phyloP scores from a whole-genome alignment of 2,113 vertebrate genomes.

The Proteles cristata region DNA sequence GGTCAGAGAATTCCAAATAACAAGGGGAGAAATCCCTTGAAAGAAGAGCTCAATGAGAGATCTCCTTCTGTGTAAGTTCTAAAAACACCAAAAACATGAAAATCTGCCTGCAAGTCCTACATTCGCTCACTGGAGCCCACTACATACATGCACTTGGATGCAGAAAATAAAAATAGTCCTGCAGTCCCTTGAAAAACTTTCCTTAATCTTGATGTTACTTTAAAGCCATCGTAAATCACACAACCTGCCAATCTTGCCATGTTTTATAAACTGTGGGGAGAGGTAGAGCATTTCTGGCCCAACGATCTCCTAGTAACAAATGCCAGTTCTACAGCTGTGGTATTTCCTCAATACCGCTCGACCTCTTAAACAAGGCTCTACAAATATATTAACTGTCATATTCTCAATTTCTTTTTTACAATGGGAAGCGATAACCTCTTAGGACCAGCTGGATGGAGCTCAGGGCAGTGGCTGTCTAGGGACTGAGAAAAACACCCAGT shows the following conservation, averaged over 20 bases:
- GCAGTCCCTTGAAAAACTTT: constrained; percentile 81
- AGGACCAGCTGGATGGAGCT: constrained; percentile 59
- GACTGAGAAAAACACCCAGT: constrained; percentile 76
- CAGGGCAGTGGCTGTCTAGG: constrained; percentile 76
- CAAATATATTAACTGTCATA: constrained; percentile 88
- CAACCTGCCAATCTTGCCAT: constrained; percentile 73
- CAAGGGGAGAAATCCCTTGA: not conserved
- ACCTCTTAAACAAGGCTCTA: constrained; percentile 85
- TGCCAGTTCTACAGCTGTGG: constrained; percentile 81
- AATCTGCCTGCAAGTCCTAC: accelerated
- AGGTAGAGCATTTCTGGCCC: constrained; percentile 81
- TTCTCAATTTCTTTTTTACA: constrained; percentile 85
- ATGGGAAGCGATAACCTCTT: constrained; percentile 83
- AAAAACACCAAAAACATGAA: constrained; percentile 2
- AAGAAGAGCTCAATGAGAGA: not conserved
- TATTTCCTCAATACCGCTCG: constrained; percentile 82
- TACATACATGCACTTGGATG: constrained; percentile 13
- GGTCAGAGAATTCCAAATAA: not conserved
- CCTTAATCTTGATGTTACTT: constrained; percentile 82
- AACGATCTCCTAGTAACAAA: constrained; percentile 82
- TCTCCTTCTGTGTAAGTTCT: not conserved
- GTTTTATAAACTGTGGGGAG: constrained; percentile 85
- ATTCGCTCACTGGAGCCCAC: not conserved
- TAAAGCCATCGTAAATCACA: constrained; percentile 84
- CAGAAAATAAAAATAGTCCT: constrained; percentile 74